These are phyloP conservation scores for Vombatus ursinus DNA, from an alignment of 2,113 vertebrate genomes.

Conservation along the genomic window DNA sequence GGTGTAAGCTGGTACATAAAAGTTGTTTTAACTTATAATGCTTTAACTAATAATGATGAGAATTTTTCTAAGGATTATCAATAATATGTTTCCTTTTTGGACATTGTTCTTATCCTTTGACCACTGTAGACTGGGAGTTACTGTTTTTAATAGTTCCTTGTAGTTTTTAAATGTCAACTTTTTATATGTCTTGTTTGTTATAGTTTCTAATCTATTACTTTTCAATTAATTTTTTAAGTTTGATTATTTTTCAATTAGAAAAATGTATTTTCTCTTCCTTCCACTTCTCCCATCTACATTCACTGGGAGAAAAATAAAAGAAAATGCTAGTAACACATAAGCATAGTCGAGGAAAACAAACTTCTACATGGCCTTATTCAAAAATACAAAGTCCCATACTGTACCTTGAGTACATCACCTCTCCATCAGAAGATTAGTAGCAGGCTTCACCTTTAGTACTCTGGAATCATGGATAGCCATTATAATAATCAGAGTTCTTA, in stretches of 20 bases:
- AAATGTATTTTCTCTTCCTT: too few relatives aligned
- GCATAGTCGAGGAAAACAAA: too few relatives aligned
- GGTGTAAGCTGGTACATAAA: not conserved
- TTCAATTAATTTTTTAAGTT: not conserved
- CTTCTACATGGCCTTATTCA: too few relatives aligned
- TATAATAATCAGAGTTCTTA: not conserved
- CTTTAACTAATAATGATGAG: not conserved
- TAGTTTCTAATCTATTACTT: not conserved
- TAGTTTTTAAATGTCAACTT: not conserved
- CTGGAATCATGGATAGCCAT: not conserved
- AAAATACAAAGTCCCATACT: too few relatives aligned
- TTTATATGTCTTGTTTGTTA: not conserved
- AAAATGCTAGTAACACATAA: too few relatives aligned
- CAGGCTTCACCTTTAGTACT: not conserved
- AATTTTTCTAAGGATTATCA: not conserved
- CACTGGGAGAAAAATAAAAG: too few relatives aligned
- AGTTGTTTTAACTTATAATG: not conserved
- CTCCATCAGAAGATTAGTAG: too few relatives aligned
- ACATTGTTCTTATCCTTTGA: not conserved
- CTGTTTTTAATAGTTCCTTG: not conserved
- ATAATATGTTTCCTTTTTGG: not conserved
- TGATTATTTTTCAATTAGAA: not conserved
- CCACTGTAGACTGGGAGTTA: not conserved
- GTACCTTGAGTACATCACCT: too few relatives aligned
- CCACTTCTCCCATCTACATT: too few relatives aligned